Evolutionary conservation across 2,888 invertebrate genomes (phyloP), one percentile per base, ranked within the genome.

Genomic region (Diarsia rubi): DNA sequence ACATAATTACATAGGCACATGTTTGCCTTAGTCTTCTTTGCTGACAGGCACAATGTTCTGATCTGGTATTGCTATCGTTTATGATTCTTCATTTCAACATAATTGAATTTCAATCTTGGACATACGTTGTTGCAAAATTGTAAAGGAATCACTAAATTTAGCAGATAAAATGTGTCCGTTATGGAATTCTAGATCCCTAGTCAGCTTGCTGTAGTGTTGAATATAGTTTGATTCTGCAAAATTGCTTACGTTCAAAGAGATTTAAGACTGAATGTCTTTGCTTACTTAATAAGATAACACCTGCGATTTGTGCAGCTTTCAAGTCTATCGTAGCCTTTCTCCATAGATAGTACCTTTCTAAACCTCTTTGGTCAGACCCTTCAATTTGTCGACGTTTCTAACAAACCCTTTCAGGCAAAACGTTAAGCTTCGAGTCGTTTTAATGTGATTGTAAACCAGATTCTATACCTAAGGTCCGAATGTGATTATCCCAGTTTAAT

Each of bases 361-460:
- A 85, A 83, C 66, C 57, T 75, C 77, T 79, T 77, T 69, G 81
- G 75, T 80, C 83, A 82, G 76, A 52, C 73, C 69, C 74, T 79
- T 79, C 73, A 81, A 75, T 82, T 84, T 86, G 78, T 66, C 65
- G 42, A 63, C 44, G 65, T 86, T 83, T 75, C 78, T 64, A 77
- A 47, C 65, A 66, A 81, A 82, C 82, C 79, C 76, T 85, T 80
- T 73, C 65, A 78, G 63, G 45, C 77, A 66, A 69, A 82, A 79
- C 78, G 78, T 74, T 81, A 44, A 75, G 57, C 73, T 71, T 54
- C 71, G 16, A 69, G 24, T 75, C 54, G 69, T 78, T 74, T 71
- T 79, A 78, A 77, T 82, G 65, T 31, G 65, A 79, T 57, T 80
- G 69, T 76, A 83, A 81, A 81, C 76, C 52, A 74, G 79, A 76